Conservation (phyloP, 2,797 vertebrate genomes). For the Anguilla anguilla region DNA sequence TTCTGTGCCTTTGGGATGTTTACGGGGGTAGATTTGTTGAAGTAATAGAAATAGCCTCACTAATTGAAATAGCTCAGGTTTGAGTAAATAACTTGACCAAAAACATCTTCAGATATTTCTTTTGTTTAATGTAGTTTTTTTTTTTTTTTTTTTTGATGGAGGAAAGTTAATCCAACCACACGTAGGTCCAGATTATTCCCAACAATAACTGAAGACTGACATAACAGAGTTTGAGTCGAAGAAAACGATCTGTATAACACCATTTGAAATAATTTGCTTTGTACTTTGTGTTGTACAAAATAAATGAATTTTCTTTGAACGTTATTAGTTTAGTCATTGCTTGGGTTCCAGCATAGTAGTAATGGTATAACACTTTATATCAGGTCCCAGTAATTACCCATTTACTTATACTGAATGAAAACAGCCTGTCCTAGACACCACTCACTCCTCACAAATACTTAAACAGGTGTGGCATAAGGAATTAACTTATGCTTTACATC, state of each 20-base stretch:
- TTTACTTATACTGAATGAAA: background rate
- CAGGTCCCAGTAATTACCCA: background rate
- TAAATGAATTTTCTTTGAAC: slow-evolving; percentile 25
- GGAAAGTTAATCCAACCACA: background rate
- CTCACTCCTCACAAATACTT: background rate
- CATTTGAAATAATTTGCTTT: slow-evolving; percentile 17
- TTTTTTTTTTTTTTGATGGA: slow-evolving; percentile 12
- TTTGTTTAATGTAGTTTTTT: slow-evolving; percentile 20
- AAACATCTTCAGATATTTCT: slow-evolving; percentile 7
- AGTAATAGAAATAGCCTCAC: slow-evolving; percentile 11
- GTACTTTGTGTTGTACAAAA: slow-evolving; percentile 30
- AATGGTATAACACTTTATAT: background rate
- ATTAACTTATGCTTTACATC: background rate
- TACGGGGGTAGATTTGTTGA: background rate
- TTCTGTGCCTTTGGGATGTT: slow-evolving; percentile 18
- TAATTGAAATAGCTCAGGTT: slow-evolving; percentile 24
- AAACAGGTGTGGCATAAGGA: background rate
- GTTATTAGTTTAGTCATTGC: background rate
- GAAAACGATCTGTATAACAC: slow-evolving; percentile 20
- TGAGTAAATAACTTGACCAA: slow-evolving; percentile 23
- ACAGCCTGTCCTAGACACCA: background rate
- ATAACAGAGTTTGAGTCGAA: slow-evolving; percentile 33
- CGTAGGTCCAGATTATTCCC: slow-evolving; percentile 1
- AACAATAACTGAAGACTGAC: slow-evolving; percentile 8
- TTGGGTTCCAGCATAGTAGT: slow-evolving; percentile 4